Base-by-base conservation (phyloP, 2,113 vertebrate species). In the Hippopotamus amphibius region DNA sequence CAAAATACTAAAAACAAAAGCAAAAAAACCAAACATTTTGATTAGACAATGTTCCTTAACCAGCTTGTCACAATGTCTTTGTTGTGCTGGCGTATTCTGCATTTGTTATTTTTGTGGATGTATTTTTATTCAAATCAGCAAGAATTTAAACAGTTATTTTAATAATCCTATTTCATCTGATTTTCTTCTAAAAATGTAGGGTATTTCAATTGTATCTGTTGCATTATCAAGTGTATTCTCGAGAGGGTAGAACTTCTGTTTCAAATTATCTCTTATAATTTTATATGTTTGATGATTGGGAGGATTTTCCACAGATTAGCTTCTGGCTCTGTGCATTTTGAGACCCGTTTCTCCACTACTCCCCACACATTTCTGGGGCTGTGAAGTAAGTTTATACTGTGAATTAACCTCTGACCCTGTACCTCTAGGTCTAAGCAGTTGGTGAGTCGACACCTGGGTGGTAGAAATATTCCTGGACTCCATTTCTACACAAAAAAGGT, bases 221-320 rank as follows among this genome's bases (percentile, higher is more conserved):
- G 16, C 26, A 74, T 87, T 68, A 87, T 74, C 69, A 63, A 87
- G 30, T 22, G 12, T 57, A 68, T 90, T 94, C 88, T 83, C 63
- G 41, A 59, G 82, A 74, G 81, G 69, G 22, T 0, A 5, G 37
- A 83, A 87, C 21, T 94, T 90, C 57, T 97, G 90, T 87, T 97
- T 96, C 69, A 63, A 37, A 92, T 97, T 86, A 96, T 65, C 93
- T 86, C 74, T 87, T 43, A 48, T 59, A 72, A 14, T 66, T 92
- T 82, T 68, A 74, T 59, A 46, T 82, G n/a, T 69, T 94, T 59
- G 95, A 59, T 68, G 74, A 93, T 16, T 55, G 63, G 41, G n/a
- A 88, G 57, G 63, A 89, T 94, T 97, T 97, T 50, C 84, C 57
- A 80, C 61, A 21, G 66, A 50, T 90, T 63, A 94, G 63, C 84